Evolutionary conservation across 1,140 invertebrate genomes (phyloP), one percentile per base, ranked within the genome.

Genomic region (Drosophila setifemur): DNA sequence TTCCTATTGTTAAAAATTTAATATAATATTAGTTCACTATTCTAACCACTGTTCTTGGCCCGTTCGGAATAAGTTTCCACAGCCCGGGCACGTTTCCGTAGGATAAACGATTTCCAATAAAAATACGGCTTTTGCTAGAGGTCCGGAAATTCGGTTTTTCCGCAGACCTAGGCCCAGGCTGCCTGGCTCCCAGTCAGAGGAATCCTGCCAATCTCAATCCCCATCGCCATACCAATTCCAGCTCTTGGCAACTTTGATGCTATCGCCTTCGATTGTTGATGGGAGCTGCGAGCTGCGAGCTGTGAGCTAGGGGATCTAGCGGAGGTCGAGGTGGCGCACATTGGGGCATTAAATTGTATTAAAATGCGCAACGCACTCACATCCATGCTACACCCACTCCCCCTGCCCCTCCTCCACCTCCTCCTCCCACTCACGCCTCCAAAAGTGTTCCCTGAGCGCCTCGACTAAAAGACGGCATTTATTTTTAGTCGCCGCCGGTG

Each of bases 81-180:
- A 70, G 37, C 42, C 39, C 48, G 42, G 69, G 40, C 79, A 83
- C 78, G 73, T 78, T 66, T 55, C 19, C 9, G 40, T 47, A 48
- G 73, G 81, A 86, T 86, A 86, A 86, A 86, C 76, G 81, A 75
- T 86, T 87, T 86, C 81, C 82, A 86, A 86, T 86, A 86, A 86
- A 73, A 86, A 69, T 69, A 69, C 47, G 54, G 53, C 48, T 54
- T n/a, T 49, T 61, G 60, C 64, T 68, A 63, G 74, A 71, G 55
- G 31, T 19, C 67, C 72, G 63, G 76, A 82, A 76, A 81, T 61
- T 76, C 68, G 67, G 60, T 63, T 61, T 49, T 75, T n/a, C n/a
- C 54, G 55, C 28, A 12, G 5, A 12, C 12, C 31, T 35, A 11
- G 1, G 8, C 29, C 61, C 68, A 49, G 35, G 25, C 19, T 73